Base-by-base conservation (phyloP, 2,113 vertebrate species). In the Pelodiscus sinensis region DNA sequence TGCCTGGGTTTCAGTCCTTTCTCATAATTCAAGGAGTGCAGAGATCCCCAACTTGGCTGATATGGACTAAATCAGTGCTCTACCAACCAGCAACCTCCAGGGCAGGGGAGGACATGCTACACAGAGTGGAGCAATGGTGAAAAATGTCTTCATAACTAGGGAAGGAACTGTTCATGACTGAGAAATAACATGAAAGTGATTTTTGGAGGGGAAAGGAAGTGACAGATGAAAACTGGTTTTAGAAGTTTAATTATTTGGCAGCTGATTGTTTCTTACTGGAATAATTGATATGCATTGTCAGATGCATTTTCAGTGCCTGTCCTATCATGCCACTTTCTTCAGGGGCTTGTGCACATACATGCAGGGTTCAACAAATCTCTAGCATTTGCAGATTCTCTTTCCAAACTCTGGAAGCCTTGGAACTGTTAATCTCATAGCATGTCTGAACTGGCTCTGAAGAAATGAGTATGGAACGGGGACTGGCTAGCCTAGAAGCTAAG, bases 391-490 rank as follows among this genome's bases (percentile, higher is more conserved):
- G 14, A 25, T 24, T 79, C 56, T 89, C 93, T 95, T 52, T 85
- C 56, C 88, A 85, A 79, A 85, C 88, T 65, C n/a, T 4, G 65
- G n/a, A 71, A n/a, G 35, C 65, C 65, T 71, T 71, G 1, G 90
- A 58, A 65, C 13, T 25, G 90, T 0, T 0, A 11, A 80, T 84
- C 81, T 58, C 4, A 0, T 62, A 81, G 89, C 92, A 80, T 95
- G 90, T 6, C 91, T 15, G 0, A 91, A 92, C 94, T 85, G 92
- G 93, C 83, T 81, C 51, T 71, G 94, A 89, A 57, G 87, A 90
- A 89, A 57, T 84, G 38, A 90, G 77, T 91, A 56, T 84, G 96
- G 89, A 93, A 96, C 65, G 87, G 85, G 90, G 89, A 96, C 3
- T 12, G 14, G 21, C 15, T 31, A 6, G 56, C 19, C 12, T 14